Evolutionary conservation across 2,888 invertebrate genomes (phyloP).

Genomic region (Drosophila imparisetae): DNA sequence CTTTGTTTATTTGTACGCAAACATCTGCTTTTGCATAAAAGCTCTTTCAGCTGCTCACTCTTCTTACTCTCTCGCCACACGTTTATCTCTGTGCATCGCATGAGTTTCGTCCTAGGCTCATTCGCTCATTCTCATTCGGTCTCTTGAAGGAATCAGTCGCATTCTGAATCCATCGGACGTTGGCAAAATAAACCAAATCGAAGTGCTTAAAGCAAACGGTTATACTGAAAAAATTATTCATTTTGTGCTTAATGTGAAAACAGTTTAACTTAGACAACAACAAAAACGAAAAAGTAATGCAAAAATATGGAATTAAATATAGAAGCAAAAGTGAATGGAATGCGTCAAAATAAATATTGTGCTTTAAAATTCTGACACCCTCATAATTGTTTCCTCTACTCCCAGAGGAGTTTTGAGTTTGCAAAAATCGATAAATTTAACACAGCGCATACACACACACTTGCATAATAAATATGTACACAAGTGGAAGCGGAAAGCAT

Average conservation of each 20-base stretch:
- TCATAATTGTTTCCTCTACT: conserved; percentile 30
- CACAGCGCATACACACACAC: conserved; percentile 49
- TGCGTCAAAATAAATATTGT: conserved; percentile 12
- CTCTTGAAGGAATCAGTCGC: conserved; percentile 83
- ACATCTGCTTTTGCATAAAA: conserved; percentile 26
- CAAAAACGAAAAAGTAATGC: conserved; percentile 40
- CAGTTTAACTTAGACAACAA: conserved; percentile 38
- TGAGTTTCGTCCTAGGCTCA: conserved; percentile 63
- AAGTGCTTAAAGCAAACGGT: conserved; percentile 66
- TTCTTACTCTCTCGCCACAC: neutral
- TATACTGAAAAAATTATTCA: conserved; percentile 40
- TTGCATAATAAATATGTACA: conserved; percentile 18
- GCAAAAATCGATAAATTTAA: conserved; percentile 73
- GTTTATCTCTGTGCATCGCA: conserved; percentile 10
- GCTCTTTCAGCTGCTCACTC: conserved; percentile 29
- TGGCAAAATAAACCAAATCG: conserved; percentile 41
- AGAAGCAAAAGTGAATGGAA: conserved; percentile 32
- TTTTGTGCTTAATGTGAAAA: conserved; percentile 44
- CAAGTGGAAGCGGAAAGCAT: conserved; percentile 31
- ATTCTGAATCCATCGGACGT: conserved; percentile 57
- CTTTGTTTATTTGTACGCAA: neutral
- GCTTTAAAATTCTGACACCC: conserved; percentile 25
- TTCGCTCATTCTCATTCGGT: conserved; percentile 83
- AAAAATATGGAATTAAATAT: conserved; percentile 16
- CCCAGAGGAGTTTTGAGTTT: conserved; percentile 58